Evolutionary conservation across 2,888 invertebrate species (phyloP), one percentile per base, ranked within the genome.

Genomic region (Cecidostiba fungosa): DNA sequence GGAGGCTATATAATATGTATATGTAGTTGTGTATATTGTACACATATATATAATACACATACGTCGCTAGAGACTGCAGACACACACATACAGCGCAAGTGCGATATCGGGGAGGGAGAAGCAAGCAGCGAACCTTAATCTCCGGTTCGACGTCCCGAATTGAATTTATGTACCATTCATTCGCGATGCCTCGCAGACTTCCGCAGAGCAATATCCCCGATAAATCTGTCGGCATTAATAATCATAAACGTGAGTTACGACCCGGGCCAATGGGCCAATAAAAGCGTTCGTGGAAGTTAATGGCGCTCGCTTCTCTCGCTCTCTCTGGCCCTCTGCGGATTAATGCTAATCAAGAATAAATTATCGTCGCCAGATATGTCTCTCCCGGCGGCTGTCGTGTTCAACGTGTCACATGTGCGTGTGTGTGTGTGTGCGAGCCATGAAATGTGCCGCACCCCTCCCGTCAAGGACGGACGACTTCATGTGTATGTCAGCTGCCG

Each of bases 311-410:
- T 43, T 5, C 36, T 36, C 36, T 36, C 36, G 2, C 36, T 36
- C 36, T 36, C 36, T 36, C 43, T 47, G 32, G 69, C 54, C 86
- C 19, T 23, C 66, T 73, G 70, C 69, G 90, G 92, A 92, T 92
- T 91, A 92, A 92, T 90, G 91, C 90, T 92, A 92, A 92, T 92
- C 92, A 91, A 91, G 91, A 90, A 92, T 92, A 92, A 92, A 92
- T 91, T 92, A 92, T 82, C 80, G 77, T 29, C 59, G 5, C 32
- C 62, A 62, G 36, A 84, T 47, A 36, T 36, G n/a, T 54, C 50
- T 10, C 43, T 72, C n/a, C 32, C 19, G 19, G 29, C 29, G 16
- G 69, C 29, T 69, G 69, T 69, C 69, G 19, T 29, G 19, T 69
- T 69, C 29, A 16, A 23, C 69, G 69, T 47, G 54, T 39, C 54